Evolutionary conservation across 2,888 invertebrate genomes (phyloP), one percentile per base, ranked within the genome.

Genomic region (Phytoseiulus persimilis): DNA sequence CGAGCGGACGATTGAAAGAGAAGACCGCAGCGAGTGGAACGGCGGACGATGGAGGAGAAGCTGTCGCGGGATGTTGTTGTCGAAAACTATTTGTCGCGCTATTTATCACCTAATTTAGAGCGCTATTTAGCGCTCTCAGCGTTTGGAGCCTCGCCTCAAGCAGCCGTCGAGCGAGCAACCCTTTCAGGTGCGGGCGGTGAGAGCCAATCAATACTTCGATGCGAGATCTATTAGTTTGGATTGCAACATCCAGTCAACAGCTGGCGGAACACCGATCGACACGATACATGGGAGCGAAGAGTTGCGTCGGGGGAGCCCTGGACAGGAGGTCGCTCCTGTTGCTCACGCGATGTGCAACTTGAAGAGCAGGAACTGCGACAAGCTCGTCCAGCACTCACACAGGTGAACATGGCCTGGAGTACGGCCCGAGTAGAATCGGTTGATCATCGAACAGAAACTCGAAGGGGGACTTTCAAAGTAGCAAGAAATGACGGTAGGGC

Each of bases 51-150:
- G 46, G 14, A 46, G 46, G 14, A 28, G 65, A 28, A 65, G 18
- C 65, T 65, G 65, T 65, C 28, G 65, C 28, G 65, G 65, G 65
- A 65, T 65, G 28, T 65, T 65, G 65, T 65, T 65, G 65, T 65
- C 65, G 65, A 65, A 65, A 65, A 65, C 65, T 65, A 65, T 65
- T 65, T 65, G 65, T 65, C 65, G 14, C 65, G 65, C 65, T 65
- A 65, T 65, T 65, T 65, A 65, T 65, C 65, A 65, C 65, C 65
- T 65, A 65, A 65, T 65, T 65, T 65, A 65, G 65, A 65, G 65
- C 65, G 65, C 65, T 28, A 65, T 65, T 65, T 28, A 65, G 65
- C 65, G 5, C 65, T 14, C 23, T 28, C 18, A n/a, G n/a, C n/a
- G n/a, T n/a, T n/a, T n/a, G n/a, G n/a, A n/a, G 14, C 18, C 14